These are phyloP conservation scores for Myopa tessellatipennis DNA, from an alignment of 2,888 invertebrate species.

Conservation along the genomic window DNA sequence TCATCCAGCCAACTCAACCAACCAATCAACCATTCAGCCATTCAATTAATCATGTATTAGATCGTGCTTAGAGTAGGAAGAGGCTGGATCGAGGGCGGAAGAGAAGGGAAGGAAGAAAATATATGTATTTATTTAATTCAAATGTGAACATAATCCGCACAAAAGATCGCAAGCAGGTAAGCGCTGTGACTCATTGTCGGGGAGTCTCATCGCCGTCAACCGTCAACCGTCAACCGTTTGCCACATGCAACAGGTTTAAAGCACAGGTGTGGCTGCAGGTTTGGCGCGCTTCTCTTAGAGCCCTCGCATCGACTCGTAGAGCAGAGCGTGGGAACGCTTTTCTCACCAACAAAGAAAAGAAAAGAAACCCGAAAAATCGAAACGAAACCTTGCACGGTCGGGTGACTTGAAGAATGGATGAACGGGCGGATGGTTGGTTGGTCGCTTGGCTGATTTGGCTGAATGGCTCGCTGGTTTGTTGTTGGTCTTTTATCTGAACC, in stretches of 20 bases:
- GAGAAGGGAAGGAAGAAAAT: background rate
- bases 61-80: no score
- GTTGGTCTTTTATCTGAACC: background rate
- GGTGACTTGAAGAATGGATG: background rate
- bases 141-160: background rate
- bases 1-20: no score
- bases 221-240: no score
- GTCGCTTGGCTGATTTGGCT: background rate
- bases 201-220: background rate
- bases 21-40: no score
- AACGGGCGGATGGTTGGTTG: background rate
- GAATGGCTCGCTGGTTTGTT: background rate
- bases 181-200: background rate
- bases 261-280: slow-evolving; percentile 38
- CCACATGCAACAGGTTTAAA: background rate
- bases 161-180: slow-evolving; percentile 23
- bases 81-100: background rate
- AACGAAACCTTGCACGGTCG: slow-evolving; percentile 1
- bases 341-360: background rate
- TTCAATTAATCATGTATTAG: no score
- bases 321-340: slow-evolving; percentile 31
- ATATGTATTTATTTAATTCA: slow-evolving; percentile 14
- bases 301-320: background rate
- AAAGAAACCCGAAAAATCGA: background rate
- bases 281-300: slow-evolving; percentile 36